phyloP scores from a whole-genome alignment of 2,113 vertebrate species.

The Carettochelys insculpta region DNA sequence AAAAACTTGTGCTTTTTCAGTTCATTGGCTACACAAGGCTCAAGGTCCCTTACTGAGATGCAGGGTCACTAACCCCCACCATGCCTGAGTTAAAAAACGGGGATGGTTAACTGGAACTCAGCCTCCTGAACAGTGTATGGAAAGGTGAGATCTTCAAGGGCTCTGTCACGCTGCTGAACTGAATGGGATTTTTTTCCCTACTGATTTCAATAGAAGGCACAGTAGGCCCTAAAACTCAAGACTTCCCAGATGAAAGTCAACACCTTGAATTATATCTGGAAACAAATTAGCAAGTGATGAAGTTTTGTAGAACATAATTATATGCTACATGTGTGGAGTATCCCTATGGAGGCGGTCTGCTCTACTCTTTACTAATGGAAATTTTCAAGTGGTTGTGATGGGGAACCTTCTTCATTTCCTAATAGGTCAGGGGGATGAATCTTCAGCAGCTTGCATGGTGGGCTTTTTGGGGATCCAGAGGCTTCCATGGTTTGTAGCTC shows the following conservation, averaged over 20 bases:
- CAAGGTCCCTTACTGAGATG: neutral
- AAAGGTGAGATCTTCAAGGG: neutral
- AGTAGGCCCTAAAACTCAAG: neutral
- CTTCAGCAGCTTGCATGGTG: slow-evolving; percentile 13
- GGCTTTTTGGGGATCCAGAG: too few species aligned
- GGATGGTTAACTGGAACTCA: neutral
- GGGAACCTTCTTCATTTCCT: too few species aligned
- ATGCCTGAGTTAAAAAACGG: neutral
- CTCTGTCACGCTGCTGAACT: neutral
- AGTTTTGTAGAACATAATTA: neutral
- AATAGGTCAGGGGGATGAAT: neutral
- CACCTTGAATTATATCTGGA: neutral
- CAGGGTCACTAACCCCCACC: fast-evolving
- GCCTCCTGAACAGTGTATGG: neutral
- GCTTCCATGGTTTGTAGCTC: neutral
- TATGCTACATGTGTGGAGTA: neutral
- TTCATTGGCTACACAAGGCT: neutral
- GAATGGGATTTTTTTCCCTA: neutral
- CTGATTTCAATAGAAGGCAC: neutral
- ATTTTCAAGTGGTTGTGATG: neutral
- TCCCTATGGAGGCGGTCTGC: neutral
- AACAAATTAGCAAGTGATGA: neutral
- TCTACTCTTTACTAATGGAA: neutral
- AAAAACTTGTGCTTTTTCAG: neutral
- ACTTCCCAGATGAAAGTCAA: neutral